phyloP scores from a whole-genome alignment of 2,113 vertebrate species.

The Hydrolagus affinis region DNA sequence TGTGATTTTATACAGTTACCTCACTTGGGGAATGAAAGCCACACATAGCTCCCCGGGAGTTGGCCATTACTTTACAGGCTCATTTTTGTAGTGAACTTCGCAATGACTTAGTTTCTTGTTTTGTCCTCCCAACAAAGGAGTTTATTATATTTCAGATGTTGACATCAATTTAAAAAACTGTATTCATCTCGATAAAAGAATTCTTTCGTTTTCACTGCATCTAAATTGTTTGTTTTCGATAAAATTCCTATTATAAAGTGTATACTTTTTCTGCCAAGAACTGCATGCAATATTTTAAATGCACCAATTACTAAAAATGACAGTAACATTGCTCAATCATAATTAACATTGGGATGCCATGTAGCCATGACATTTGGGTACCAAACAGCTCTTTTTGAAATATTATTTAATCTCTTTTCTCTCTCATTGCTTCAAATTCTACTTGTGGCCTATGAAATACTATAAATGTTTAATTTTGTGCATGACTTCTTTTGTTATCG shows the following conservation, averaged over 20 bases:
- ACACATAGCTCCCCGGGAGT: background rate
- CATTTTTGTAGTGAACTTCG: background rate
- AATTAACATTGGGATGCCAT: background rate
- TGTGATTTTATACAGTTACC: background rate
- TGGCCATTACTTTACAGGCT: background rate
- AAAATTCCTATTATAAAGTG: slow-evolving; percentile 9
- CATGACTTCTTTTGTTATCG: no score
- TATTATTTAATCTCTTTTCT: no score
- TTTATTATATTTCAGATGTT: background rate
- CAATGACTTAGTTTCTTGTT: background rate
- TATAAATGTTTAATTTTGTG: no score
- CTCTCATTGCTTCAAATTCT: no score
- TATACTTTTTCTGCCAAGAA: background rate
- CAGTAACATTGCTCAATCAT: background rate
- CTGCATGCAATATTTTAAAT: background rate
- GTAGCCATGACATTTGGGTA: background rate
- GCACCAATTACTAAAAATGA: background rate
- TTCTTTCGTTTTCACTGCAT: background rate
- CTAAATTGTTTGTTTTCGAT: background rate
- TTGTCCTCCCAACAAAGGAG: background rate
- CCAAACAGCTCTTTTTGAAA: background rate
- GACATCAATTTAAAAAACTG: background rate
- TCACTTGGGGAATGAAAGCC: background rate
- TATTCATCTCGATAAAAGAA: background rate
- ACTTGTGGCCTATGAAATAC: no score